phyloP scores from a whole-genome alignment of 2,888 invertebrate species.

The Eupithecia vulgata region DNA sequence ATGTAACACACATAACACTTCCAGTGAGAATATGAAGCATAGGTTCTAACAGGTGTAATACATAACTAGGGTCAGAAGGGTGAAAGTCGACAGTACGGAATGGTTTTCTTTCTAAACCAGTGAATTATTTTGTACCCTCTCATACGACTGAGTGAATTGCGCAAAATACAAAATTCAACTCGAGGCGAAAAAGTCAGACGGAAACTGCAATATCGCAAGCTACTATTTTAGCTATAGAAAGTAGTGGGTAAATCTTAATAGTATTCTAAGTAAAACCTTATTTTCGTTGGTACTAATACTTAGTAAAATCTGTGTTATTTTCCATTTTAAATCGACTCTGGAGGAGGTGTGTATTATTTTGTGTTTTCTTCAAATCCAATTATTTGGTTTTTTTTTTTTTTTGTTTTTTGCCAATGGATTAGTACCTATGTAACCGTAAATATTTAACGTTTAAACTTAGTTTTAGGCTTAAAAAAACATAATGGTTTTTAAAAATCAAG shows the following conservation, averaged over 20 bases:
- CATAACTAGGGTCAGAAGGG: slow-evolving; percentile 28
- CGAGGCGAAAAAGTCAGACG: background rate
- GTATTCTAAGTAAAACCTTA: background rate
- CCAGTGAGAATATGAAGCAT: background rate
- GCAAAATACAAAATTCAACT: background rate
- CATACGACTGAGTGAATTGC: background rate
- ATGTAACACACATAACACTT: background rate
- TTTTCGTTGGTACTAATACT: background rate
- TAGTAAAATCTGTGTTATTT: background rate
- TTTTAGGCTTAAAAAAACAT: too few relatives aligned
- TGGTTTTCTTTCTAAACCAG: slow-evolving; percentile 40
- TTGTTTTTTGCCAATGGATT: too few relatives aligned
- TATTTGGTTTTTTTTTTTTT: too few relatives aligned
- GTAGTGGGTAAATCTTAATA: background rate
- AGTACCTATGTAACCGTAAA: too few relatives aligned
- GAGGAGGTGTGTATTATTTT: too few relatives aligned
- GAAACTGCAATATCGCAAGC: too few relatives aligned
- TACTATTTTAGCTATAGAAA: background rate
- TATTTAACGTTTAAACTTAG: too few relatives aligned
- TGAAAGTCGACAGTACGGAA: slow-evolving; percentile 32
- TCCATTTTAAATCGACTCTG: background rate
- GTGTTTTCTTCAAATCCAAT: too few relatives aligned
- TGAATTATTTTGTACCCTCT: slow-evolving; percentile 35
- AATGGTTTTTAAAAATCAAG: too few relatives aligned
- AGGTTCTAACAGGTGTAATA: slow-evolving; percentile 19